Evolutionary conservation across 1,140 invertebrate species (phyloP).

Genomic region (Aphelinus atriplicis): DNA sequence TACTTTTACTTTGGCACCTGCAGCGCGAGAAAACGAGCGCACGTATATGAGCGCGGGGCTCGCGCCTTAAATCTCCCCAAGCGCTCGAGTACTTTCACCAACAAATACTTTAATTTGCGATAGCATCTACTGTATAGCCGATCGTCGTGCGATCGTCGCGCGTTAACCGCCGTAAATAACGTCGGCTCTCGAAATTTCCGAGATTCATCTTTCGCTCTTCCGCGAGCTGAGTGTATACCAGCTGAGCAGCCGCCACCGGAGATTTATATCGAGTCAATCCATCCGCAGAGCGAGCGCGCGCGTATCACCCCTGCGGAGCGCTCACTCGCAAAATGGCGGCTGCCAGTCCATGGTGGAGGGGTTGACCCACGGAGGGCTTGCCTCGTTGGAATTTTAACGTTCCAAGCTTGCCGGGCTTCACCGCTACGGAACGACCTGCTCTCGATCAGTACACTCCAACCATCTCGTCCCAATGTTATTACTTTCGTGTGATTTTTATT

Average conservation of each 20-base stretch:
- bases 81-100: slow-evolving; percentile 25
- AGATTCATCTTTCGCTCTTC: slow-evolving; percentile 22
- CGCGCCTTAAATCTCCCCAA: slow-evolving; percentile 2
- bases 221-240: background rate
- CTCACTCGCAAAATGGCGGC: too few species aligned
- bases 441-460: too few species aligned
- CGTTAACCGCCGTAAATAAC: slow-evolving; percentile 8
- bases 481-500: too few species aligned
- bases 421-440: background rate
- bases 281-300: background rate
- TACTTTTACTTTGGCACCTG: too few species aligned
- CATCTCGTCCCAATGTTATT: too few species aligned
- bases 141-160: slow-evolving; percentile 1
- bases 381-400: too few species aligned
- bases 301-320: too few species aligned
- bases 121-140: slow-evolving; percentile 1
- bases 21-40: background rate
- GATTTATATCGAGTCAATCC: background rate
- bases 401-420: background rate
- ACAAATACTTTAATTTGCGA: slow-evolving; percentile 28
- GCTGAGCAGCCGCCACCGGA: background rate
- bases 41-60: too few species aligned
- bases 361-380: too few species aligned
- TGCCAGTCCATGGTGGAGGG: too few species aligned
- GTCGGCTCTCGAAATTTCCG: slow-evolving; percentile 23